A percentile compares a stretch with the other conserved stretches of the same genome.
Evolutionary conservation across 2,113 vertebrate species (phyloP).

Genomic region (Hippocampus abdominalis): DNA sequence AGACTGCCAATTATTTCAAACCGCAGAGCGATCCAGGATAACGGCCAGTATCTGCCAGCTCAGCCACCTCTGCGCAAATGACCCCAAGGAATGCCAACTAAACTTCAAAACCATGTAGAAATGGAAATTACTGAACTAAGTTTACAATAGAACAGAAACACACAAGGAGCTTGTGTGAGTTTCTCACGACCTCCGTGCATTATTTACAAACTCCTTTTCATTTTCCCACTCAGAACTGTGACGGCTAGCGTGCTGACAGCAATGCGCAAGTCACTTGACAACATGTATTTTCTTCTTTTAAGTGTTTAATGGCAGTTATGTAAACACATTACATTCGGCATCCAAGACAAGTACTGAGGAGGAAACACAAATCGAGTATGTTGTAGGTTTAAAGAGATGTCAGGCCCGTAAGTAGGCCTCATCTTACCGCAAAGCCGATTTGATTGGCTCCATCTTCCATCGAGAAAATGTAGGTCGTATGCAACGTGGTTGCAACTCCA

Average conservation of each 20-base stretch:
- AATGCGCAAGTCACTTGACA: background rate
- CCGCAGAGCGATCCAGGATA: conserved; percentile 28
- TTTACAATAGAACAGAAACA: conserved; percentile 6
- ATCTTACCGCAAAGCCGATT: background rate
- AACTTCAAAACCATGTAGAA: conserved; percentile 20
- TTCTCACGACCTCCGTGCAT: background rate
- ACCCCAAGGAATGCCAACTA: conserved; percentile 21
- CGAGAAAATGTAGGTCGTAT: background rate
- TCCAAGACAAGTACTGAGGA: background rate
- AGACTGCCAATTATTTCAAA: conserved; percentile 46
- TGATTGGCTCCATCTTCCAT: background rate
- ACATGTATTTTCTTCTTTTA: background rate
- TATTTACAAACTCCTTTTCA: background rate
- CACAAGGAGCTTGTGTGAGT: background rate
- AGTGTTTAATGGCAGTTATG: background rate
- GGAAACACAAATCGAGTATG: background rate
- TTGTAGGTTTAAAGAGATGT: background rate
- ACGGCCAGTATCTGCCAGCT: conserved; percentile 26
- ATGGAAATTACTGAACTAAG: conserved; percentile 1
- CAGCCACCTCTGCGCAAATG: conserved; percentile 23
- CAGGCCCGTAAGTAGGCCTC: background rate
- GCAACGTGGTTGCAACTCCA: background rate
- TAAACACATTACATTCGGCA: too few species aligned
- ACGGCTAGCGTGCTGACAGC: background rate
- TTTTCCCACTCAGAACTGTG: background rate